These are phyloP conservation scores for Sebastes miniatus DNA, from an alignment of 2,797 vertebrate genomes.

Conservation along the genomic window DNA sequence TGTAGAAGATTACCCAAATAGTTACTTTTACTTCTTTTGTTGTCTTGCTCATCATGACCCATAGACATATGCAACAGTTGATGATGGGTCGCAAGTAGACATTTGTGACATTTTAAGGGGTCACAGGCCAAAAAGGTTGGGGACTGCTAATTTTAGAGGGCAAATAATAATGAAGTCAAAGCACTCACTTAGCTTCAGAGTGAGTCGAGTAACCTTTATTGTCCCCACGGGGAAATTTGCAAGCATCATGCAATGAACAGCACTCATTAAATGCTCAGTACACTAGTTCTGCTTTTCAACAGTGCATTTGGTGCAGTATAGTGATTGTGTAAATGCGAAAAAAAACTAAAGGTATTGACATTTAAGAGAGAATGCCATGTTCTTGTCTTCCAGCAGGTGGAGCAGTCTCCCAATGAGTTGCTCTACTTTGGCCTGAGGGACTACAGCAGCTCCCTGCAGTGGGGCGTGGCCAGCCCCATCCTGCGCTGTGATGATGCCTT, in stretches of 20 bases:
- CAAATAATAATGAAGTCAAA: background rate
- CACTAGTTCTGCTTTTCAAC: background rate
- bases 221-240: no score
- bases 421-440: constrained; percentile 95
- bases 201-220: no score
- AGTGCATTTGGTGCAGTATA: background rate
- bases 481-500: constrained; percentile 96
- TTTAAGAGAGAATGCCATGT: background rate
- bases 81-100: background rate
- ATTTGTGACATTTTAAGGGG: background rate
- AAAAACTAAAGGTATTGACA: background rate
- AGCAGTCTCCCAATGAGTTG: constrained; percentile 81
- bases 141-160: background rate
- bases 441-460: constrained; percentile 94
- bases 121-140: background rate
- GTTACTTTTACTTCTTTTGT: background rate
- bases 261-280: background rate
- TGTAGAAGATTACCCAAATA: background rate
- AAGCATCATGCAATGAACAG: background rate
- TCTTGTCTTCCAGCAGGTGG: constrained; percentile 81
- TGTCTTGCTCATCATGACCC: background rate
- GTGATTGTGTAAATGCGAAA: no score
- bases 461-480: constrained; percentile 96
- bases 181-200: background rate
- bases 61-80: background rate